Conservation (phyloP, 1,140 invertebrate species). For the Rhizoglyphus robini region DNA sequence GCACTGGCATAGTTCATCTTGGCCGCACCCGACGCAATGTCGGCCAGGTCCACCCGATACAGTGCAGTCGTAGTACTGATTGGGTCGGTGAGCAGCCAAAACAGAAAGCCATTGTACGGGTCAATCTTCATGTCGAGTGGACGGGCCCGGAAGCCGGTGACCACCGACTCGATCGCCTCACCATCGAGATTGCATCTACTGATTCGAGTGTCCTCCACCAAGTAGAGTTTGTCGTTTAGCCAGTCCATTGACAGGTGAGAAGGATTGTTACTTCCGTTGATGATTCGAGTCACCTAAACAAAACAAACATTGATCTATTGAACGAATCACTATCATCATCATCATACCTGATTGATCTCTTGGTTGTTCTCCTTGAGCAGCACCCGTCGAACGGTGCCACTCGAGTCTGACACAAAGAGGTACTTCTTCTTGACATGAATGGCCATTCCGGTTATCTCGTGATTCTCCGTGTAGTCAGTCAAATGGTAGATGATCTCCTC, state of each 20-base stretch:
- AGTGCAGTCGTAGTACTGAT: slow-evolving; percentile 43
- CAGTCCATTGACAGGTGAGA: slow-evolving; percentile 63
- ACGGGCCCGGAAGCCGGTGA: slow-evolving; percentile 46
- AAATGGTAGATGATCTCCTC: slow-evolving; percentile 5
- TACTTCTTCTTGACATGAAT: slow-evolving; percentile 52
- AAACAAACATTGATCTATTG: no score
- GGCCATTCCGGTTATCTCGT: slow-evolving; percentile 46
- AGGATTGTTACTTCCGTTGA: slow-evolving; percentile 45
- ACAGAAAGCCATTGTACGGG: slow-evolving; percentile 66
- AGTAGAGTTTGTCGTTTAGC: slow-evolving; percentile 65
- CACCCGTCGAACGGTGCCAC: slow-evolving; percentile 26
- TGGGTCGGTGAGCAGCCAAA: slow-evolving; percentile 5
- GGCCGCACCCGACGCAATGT: slow-evolving; percentile 28
- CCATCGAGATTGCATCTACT: slow-evolving; percentile 56
- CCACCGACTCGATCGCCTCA: slow-evolving; percentile 46
- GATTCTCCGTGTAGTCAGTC: slow-evolving; percentile 12
- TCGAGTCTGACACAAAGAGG: slow-evolving; percentile 57
- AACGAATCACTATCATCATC: no score
- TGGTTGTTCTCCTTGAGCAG: slow-evolving; percentile 21
- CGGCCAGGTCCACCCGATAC: slow-evolving; percentile 58
- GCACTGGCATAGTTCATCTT: neutral
- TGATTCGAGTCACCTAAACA: slow-evolving; percentile 41
- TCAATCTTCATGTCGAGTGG: slow-evolving; percentile 70
- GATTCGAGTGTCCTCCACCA: slow-evolving; percentile 46
- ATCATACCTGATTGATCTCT: slow-evolving; percentile 29